phyloP scores from a whole-genome alignment of 2,888 invertebrate species.

The Mylabris sibirica region DNA sequence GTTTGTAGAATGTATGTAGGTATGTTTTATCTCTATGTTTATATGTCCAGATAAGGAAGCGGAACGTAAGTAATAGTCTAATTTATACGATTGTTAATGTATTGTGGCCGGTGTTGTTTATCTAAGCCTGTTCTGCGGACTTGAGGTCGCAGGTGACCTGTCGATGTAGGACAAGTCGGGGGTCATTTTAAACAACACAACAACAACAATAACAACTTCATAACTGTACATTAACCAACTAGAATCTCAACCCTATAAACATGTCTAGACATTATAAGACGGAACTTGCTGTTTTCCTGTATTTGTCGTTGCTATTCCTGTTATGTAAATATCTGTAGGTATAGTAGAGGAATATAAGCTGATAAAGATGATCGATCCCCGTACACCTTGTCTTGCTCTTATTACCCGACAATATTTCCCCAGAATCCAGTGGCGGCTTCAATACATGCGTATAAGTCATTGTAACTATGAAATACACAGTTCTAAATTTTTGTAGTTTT shows the following conservation, averaged over 20 bases:
- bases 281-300: background rate
- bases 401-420: no score
- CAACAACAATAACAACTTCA: slow-evolving; percentile 13
- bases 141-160: slow-evolving; percentile 28
- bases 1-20: background rate
- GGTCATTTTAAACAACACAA: slow-evolving; percentile 18
- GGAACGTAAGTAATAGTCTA: slow-evolving; percentile 33
- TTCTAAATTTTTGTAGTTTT: no score
- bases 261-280: slow-evolving; percentile 9
- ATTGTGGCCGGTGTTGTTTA: slow-evolving; percentile 31
- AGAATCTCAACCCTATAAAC: background rate
- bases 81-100: slow-evolving; percentile 33
- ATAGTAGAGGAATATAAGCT: background rate
- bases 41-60: slow-evolving; percentile 31
- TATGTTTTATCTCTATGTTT: background rate
- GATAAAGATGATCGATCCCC: background rate
- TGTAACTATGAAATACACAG: no score
- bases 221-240: slow-evolving; percentile 16
- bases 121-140: slow-evolving; percentile 15
- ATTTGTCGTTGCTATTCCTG: background rate
- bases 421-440: no score
- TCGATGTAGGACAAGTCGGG: slow-evolving; percentile 28
- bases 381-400: no score
- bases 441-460: no score
- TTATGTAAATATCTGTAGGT: background rate